phyloP scores from a whole-genome alignment of 2,797 vertebrate species.

The Kryptolebias ocellatus region DNA sequence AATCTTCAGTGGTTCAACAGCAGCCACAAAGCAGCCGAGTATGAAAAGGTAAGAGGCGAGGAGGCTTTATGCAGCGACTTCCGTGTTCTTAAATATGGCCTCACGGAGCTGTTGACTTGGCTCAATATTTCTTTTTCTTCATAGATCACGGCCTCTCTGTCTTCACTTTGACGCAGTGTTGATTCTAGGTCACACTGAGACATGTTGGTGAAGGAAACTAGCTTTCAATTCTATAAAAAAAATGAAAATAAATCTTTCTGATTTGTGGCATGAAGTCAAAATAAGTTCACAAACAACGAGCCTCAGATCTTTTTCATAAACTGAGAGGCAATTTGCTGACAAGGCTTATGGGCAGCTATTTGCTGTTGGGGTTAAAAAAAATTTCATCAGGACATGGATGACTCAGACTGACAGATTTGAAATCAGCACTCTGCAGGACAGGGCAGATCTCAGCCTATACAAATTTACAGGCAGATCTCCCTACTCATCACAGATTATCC shows the following conservation, averaged over 20 bases:
- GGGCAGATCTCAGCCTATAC: slow-evolving; percentile 65
- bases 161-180: slow-evolving; percentile 15
- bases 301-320: slow-evolving; percentile 19
- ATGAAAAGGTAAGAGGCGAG: slow-evolving; percentile 85
- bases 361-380: slow-evolving; percentile 51
- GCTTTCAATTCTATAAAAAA: slow-evolving; percentile 23
- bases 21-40: slow-evolving; percentile 72
- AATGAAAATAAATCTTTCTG: slow-evolving; percentile 22
- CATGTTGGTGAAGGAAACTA: slow-evolving; percentile 26
- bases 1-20: slow-evolving; percentile 82
- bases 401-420: slow-evolving; percentile 60
- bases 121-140: slow-evolving; percentile 20
- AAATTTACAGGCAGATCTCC: slow-evolving; percentile 37
- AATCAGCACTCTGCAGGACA: slow-evolving; percentile 49
- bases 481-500: slow-evolving; percentile 49
- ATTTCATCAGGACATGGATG: slow-evolving; percentile 60
- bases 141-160: slow-evolving; percentile 13
- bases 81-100: not conserved
- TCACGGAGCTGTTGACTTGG: slow-evolving; percentile 12
- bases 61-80: not conserved
- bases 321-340: slow-evolving; percentile 66
- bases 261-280: slow-evolving; percentile 43
- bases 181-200: slow-evolving; percentile 22
- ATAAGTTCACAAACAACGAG: slow-evolving; percentile 44
- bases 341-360: slow-evolving; percentile 60